These are phyloP conservation scores for Microplitis demolitor DNA, from an alignment of 1,140 invertebrate species.

Conservation along the genomic window DNA sequence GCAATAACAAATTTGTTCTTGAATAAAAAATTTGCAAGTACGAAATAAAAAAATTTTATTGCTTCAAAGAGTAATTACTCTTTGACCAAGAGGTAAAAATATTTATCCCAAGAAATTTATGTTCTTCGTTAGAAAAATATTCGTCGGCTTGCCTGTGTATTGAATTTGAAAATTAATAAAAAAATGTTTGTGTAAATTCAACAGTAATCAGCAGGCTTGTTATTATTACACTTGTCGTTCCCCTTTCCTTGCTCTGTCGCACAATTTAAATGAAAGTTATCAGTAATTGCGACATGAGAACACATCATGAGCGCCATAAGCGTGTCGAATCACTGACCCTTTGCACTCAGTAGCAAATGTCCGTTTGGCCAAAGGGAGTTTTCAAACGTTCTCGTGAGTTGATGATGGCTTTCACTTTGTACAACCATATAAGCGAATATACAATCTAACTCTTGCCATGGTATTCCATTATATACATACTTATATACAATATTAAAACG, in stretches of 20 bases:
- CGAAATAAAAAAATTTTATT: too few species aligned
- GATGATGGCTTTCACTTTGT: slow-evolving; percentile 18
- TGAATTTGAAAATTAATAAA: neutral
- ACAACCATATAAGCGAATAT: slow-evolving; percentile 8
- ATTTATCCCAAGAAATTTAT: too few species aligned
- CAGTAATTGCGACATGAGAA: neutral
- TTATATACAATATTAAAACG: neutral
- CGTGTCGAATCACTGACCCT: slow-evolving; percentile 24
- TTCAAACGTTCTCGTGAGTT: slow-evolving; percentile 3
- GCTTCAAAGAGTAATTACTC: too few species aligned
- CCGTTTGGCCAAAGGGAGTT: slow-evolving; percentile 23
- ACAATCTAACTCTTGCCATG: neutral
- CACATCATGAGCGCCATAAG: slow-evolving; percentile 1
- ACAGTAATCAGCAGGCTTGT: neutral
- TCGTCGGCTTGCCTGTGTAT: too few species aligned
- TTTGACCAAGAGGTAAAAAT: too few species aligned
- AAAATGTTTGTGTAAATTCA: neutral
- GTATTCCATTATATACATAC: neutral
- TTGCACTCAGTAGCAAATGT: slow-evolving; percentile 26
- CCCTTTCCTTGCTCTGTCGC: neutral
- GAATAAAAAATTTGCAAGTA: too few species aligned
- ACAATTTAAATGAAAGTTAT: slow-evolving; percentile 23
- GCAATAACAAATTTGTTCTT: too few species aligned
- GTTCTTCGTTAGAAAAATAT: too few species aligned
- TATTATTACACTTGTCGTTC: slow-evolving; percentile 1